These are phyloP conservation scores for Pachydiplax longipennis DNA, from an alignment of 2,888 invertebrate species.

Conservation along the genomic window DNA sequence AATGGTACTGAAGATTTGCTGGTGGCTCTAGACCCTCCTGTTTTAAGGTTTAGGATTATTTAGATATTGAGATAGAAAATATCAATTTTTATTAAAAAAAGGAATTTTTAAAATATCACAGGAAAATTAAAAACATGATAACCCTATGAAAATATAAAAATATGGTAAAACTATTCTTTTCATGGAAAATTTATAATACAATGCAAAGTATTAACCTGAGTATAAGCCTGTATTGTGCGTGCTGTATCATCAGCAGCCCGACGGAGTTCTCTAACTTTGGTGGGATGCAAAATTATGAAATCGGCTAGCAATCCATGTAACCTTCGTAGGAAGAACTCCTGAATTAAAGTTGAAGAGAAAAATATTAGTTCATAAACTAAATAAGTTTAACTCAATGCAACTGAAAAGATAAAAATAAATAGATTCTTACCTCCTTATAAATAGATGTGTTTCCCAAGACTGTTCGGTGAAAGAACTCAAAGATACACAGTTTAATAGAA, in stretches of 20 bases:
- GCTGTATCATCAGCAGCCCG: slow-evolving; percentile 90
- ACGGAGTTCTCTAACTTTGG: slow-evolving; percentile 84
- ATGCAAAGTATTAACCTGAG: slow-evolving; percentile 55
- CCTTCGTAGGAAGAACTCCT: slow-evolving; percentile 82
- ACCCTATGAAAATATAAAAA: too few relatives aligned
- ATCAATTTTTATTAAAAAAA: too few relatives aligned
- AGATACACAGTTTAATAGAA: slow-evolving; percentile 80
- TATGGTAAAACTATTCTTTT: too few relatives aligned
- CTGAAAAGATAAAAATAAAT: background rate
- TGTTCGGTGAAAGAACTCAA: slow-evolving; percentile 78
- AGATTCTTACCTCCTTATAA: slow-evolving; percentile 64
- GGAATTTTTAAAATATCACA: too few relatives aligned
- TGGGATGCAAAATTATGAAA: slow-evolving; percentile 91
- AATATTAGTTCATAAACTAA: background rate
- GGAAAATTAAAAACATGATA: too few relatives aligned
- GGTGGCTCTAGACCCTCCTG: slow-evolving; percentile 80
- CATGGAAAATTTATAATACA: too few relatives aligned
- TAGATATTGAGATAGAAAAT: too few relatives aligned
- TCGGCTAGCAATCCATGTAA: slow-evolving; percentile 88
- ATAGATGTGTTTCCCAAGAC: slow-evolving; percentile 75
- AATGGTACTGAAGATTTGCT: slow-evolving; percentile 74
- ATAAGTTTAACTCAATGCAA: background rate
- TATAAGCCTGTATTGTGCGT: slow-evolving; percentile 76
- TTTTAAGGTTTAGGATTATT: too few relatives aligned
- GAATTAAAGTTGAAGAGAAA: slow-evolving; percentile 48